Evolutionary conservation across 2,113 vertebrate genomes (phyloP).

Genomic region (Brienomyrus brachyistius): DNA sequence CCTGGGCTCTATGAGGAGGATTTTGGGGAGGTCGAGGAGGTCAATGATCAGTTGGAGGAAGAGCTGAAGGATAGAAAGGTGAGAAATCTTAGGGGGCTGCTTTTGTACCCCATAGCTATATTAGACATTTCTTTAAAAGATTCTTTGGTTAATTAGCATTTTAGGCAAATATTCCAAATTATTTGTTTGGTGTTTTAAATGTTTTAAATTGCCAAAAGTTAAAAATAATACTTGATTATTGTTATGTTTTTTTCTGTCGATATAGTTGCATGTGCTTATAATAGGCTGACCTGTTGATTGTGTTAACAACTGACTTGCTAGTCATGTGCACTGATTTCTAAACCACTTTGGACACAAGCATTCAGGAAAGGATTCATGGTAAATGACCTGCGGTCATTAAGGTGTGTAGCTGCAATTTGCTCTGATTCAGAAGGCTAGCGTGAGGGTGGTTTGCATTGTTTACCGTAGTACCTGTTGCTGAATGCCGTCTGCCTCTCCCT

Average conservation of each 20-base stretch:
- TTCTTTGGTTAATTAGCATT: neutral
- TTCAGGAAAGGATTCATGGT: neutral
- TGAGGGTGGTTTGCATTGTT: neutral
- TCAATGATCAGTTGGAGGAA: constrained; percentile 29
- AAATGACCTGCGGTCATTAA: neutral
- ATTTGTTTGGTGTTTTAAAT: neutral
- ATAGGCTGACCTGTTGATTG: neutral
- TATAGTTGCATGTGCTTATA: neutral
- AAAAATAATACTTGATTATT: neutral
- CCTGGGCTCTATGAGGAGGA: constrained; percentile 32
- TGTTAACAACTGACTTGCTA: neutral
- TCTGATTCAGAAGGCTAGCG: neutral
- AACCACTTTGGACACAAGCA: neutral
- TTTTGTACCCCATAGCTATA: neutral
- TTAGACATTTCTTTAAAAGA: neutral
- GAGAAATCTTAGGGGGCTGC: neutral
- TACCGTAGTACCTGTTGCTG: constrained; percentile 64
- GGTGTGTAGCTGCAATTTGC: neutral
- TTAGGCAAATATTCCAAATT: neutral
- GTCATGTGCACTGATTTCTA: neutral
- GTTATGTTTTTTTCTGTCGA: neutral
- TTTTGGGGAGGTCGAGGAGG: constrained; percentile 42
- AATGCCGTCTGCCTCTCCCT: constrained; percentile 65
- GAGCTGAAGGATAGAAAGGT: constrained; percentile 38
- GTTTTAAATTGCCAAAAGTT: neutral